These are phyloP conservation scores for Vimba vimba DNA, from an alignment of 2,113 vertebrate genomes.

Conservation along the genomic window DNA sequence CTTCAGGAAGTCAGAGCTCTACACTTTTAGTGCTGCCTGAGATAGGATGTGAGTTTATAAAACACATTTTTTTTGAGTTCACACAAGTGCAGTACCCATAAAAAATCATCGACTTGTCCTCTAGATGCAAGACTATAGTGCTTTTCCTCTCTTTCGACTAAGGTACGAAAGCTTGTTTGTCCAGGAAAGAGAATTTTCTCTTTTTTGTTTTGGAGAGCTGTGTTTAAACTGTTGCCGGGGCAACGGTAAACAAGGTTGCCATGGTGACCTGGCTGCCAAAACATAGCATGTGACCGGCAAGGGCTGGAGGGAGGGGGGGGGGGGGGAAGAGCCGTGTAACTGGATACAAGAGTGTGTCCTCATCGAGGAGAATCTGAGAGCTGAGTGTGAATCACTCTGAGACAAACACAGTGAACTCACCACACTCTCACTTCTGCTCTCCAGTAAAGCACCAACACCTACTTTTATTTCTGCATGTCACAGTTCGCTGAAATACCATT, in stretches of 20 bases:
- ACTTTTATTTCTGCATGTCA: neutral
- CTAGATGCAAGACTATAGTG: conserved; percentile 8
- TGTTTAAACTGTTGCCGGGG: conserved; percentile 81
- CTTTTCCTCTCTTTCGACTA: conserved; percentile 50
- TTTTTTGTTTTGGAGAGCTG: conserved; percentile 78
- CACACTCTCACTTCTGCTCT: conserved; percentile 35
- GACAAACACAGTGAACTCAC: conserved; percentile 39
- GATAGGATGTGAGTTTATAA: neutral
- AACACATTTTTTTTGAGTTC: neutral
- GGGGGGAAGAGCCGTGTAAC: conserved; percentile 70
- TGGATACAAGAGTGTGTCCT: conserved; percentile 70
- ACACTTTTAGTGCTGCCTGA: neutral
- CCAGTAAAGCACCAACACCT: neutral
- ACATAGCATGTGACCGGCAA: conserved; percentile 78
- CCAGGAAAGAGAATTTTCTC: conserved; percentile 71
- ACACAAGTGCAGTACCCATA: conserved; percentile 41
- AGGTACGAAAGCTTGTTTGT: conserved; percentile 67
- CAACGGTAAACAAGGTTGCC: conserved; percentile 83
- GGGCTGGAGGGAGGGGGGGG: conserved; percentile 47
- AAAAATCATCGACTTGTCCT: conserved; percentile 36
- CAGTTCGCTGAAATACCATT: neutral
- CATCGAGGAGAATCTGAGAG: conserved; percentile 69
- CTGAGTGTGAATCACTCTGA: conserved; percentile 57
- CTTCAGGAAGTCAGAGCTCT: neutral
- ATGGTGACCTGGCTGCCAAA: conserved; percentile 75